These are phyloP conservation scores for Rhinolophus sinicus DNA, from an alignment of 2,113 vertebrate species.

Conservation along the genomic window DNA sequence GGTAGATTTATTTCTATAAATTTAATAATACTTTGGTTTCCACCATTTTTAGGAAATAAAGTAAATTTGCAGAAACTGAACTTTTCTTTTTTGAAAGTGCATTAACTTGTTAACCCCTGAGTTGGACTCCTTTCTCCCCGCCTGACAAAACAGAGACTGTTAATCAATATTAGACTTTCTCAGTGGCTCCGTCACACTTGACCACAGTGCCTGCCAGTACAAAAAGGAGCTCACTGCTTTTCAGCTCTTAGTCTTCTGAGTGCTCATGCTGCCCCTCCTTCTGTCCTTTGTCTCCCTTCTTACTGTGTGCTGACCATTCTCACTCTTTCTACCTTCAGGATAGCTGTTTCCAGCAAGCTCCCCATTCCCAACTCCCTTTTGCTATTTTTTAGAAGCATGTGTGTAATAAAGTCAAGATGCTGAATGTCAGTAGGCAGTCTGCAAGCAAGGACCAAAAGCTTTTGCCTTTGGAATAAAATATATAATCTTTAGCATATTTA, in stretches of 20 bases:
- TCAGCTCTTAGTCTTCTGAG: not conserved
- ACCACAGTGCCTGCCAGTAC: not conserved
- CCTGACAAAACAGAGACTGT: not conserved
- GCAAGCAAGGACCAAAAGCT: not conserved
- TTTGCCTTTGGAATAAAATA: not conserved
- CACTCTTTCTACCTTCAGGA: not conserved
- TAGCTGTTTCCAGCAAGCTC: not conserved
- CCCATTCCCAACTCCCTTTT: not conserved
- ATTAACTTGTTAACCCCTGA: not conserved
- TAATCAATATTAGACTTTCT: not conserved
- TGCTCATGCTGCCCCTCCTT: fast-evolving
- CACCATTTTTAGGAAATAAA: not conserved
- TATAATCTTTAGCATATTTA: not conserved
- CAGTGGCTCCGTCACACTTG: not conserved
- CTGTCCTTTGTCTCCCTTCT: not conserved
- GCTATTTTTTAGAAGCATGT: not conserved
- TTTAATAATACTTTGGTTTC: not conserved
- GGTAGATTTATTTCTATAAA: not conserved
- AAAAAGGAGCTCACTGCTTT: not conserved
- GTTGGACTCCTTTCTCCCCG: not conserved
- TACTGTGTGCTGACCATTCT: not conserved
- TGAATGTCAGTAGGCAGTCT: not conserved
- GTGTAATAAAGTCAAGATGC: not conserved
- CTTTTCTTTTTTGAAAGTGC: not conserved
- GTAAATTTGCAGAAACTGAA: not conserved